Conservation (phyloP, 2,113 vertebrate genomes). For the Lagenorhynchus albirostris region DNA sequence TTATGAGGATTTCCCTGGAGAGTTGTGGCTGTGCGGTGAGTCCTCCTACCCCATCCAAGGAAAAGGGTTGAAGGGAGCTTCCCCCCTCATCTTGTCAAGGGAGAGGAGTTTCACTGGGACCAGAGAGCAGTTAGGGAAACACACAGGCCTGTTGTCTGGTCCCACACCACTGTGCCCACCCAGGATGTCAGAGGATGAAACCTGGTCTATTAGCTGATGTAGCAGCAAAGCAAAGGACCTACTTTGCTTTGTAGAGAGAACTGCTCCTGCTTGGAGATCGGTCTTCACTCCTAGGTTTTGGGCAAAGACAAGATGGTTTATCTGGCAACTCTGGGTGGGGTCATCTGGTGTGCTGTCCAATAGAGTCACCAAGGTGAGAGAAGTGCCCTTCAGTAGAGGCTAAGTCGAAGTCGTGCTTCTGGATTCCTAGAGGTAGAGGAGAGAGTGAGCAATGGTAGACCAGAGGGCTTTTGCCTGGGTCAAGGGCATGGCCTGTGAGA, state of each 20-base stretch:
- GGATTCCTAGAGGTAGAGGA: neutral
- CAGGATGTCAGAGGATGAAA: neutral
- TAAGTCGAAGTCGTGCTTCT: neutral
- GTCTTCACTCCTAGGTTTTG: neutral
- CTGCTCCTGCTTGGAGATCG: neutral
- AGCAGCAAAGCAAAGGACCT: neutral
- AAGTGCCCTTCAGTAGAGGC: neutral
- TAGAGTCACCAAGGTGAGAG: neutral
- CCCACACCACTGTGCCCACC: neutral
- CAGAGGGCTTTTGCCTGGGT: neutral
- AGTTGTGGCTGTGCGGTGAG: neutral
- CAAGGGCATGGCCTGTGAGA: neutral
- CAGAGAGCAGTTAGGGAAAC: neutral
- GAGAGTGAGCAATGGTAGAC: neutral
- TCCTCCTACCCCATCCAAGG: neutral
- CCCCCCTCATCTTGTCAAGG: neutral
- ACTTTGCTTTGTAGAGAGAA: no score
- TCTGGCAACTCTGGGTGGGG: neutral
- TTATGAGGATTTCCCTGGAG: neutral
- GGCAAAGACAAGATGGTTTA: neutral
- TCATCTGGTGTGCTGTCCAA: neutral
- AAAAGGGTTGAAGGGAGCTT: neutral
- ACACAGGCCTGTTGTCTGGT: neutral
- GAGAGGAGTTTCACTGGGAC: neutral
- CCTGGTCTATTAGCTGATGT: neutral